Base-by-base conservation (phyloP, 2,113 vertebrate genomes). In the Recurvirostra avosetta region DNA sequence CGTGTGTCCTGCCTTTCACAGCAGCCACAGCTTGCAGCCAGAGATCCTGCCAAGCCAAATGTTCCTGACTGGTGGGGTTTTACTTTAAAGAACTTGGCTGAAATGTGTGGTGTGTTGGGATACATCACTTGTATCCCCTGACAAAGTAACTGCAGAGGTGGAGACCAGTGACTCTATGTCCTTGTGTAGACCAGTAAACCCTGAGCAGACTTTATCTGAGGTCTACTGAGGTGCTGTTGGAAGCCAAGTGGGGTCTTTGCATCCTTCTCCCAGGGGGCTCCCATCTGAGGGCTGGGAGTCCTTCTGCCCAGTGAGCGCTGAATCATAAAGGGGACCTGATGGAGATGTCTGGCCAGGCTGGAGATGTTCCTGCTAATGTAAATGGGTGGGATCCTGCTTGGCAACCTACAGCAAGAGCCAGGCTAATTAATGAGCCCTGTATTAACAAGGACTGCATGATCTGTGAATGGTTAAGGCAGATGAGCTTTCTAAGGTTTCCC, bases 1-100 rank as follows among this genome's bases (percentile, higher is more conserved):
- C 0, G 1, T 23, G 20, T 52, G 38, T 43, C 86, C 73, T 52
- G 26, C 68, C 56, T 43, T 52, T 71, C 67, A 19, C 72, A 38
- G 40, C 68, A 63, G 74, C 17, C 62, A n/a, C 78, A 41, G 38
- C 29, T 16, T 32, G 9, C 58, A 72, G 70, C 47, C 70, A 36
- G 70, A 7, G 29, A 15, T 8, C 58, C 90, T 45, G 49, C 55
- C 15, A 32, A 56, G 70, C 41, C 59, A 53, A 49, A 3, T 25
- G 5, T 0, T 45, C 71, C 85, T 32, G 45, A 23, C 15, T 2
- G 0, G 4, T 22, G 10, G 36, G 26, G 6, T 36, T 75, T 66
- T 45, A 5, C 38, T 85, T 34, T 41, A 20, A 45, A 62, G 30
- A 56, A 40, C 16, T 25, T 40, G 15, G 12, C 43, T 68, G 65